Evolutionary conservation across 2,888 invertebrate genomes (phyloP).

Genomic region (Phrixothrix hirtus): DNA sequence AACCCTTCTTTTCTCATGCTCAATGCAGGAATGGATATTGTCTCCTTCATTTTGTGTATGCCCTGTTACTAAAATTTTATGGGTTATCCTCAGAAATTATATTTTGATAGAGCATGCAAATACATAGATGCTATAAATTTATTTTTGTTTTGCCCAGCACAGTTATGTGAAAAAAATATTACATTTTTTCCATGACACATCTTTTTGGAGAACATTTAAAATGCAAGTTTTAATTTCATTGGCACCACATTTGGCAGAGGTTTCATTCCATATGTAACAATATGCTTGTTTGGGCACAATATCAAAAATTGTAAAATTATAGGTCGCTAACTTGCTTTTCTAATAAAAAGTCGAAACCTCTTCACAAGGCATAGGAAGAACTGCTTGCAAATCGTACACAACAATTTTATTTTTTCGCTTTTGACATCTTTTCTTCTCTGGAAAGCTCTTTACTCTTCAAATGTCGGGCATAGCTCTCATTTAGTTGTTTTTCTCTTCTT

Average conservation of each 20-base stretch:
- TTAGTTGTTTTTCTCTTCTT: background rate
- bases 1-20: background rate
- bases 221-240: background rate
- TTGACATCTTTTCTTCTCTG: background rate
- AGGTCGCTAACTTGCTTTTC: no score
- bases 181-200: background rate
- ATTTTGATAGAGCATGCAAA: background rate
- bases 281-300: slow-evolving; percentile 1
- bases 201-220: background rate
- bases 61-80: slow-evolving; percentile 1
- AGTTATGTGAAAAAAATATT: background rate
- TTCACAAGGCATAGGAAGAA: background rate
- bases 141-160: background rate
- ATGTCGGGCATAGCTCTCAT: background rate
- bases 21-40: slow-evolving; percentile 1
- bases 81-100: background rate
- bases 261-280: background rate
- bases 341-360: background rate
- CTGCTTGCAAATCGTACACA: background rate
- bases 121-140: background rate
- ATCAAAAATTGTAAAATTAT: background rate
- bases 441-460: background rate
- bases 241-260: slow-evolving; percentile 1
- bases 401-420: slow-evolving; percentile 2
- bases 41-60: background rate